Percentiles rank a stretch among this genome's conserved stretches.
phyloP scores from a whole-genome alignment of 2,113 vertebrate genomes.

The Eonycteris spelaea region DNA sequence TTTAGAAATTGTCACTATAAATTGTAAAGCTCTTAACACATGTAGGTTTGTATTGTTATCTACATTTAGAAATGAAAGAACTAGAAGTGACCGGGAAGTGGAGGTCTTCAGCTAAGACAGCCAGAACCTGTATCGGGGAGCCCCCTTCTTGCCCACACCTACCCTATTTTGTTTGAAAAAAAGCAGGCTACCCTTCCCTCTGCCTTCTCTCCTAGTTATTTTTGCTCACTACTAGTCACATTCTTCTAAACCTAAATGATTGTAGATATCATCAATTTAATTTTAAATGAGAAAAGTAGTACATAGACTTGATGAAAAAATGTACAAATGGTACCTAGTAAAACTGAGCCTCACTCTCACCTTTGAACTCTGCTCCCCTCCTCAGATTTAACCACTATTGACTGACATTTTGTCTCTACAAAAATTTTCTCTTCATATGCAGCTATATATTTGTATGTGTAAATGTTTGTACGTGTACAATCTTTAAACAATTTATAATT shows the following conservation, averaged over 20 bases:
- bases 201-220: background rate
- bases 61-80: background rate
- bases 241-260: background rate
- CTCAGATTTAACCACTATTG: background rate
- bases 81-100: background rate
- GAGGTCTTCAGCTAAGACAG: background rate
- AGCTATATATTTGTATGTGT: background rate
- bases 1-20: background rate
- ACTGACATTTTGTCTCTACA: background rate
- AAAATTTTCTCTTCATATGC: background rate
- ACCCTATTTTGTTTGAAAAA: background rate
- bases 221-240: background rate
- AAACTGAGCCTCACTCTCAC: background rate
- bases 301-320: background rate
- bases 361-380: background rate
- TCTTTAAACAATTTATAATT: background rate
- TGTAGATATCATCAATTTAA: background rate
- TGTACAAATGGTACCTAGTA: background rate
- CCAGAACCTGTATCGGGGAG: background rate
- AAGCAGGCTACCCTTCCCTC: background rate
- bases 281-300: constrained; percentile 22
- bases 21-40: background rate
- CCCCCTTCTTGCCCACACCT: background rate
- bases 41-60: background rate
- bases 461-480: background rate